Base-by-base conservation (phyloP, 2,888 invertebrate species). In the Apodemia duryi region DNA sequence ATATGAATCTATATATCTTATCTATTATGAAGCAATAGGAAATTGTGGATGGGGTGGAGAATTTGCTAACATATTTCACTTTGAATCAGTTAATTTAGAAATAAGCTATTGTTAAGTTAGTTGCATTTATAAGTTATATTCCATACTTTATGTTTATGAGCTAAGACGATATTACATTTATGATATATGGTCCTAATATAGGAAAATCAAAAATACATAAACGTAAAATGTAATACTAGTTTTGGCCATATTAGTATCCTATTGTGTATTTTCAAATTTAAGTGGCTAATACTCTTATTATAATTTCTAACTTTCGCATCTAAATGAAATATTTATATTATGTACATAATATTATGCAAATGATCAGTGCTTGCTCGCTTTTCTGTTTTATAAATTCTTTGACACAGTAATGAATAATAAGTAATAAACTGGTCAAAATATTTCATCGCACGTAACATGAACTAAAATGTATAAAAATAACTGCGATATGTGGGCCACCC, bases 21-120 rank as follows among this genome's bases (percentile, higher is more conserved):
- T 91, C 88, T 90, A 88, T 88, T 89, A 90, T 89, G 89, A 88
- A 89, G 86, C 85, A 82, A 86, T 88, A 86, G 88, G 88, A 86
- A 87, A 87, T 84, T 81, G 86, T 86, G 85, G 83, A 83, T 84
- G 81, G 81, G 77, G 81, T 82, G 79, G 77, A 79, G 84, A 84
- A 84, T 86, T 86, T 85, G 84, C 82, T 81, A 82, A 81, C 82
- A 80, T 79, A 84, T 85, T 83, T 80, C 77, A 82, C 79, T 75
- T 78, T 74, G 74, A 75, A 75, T 54, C 54, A 28, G 54, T 29
- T 54, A 54, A 54, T 54, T 54, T 46, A 46, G 29, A 29, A 29
- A 54, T 54, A 13, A 54, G 28, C 54, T 11, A 54, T 54, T 54
- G 54, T 54, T 54, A 28, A 7, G 52, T 54, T 54, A 13, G 54